These are phyloP conservation scores for Luperina testacea DNA, from an alignment of 2,888 invertebrate species.

Conservation along the genomic window DNA sequence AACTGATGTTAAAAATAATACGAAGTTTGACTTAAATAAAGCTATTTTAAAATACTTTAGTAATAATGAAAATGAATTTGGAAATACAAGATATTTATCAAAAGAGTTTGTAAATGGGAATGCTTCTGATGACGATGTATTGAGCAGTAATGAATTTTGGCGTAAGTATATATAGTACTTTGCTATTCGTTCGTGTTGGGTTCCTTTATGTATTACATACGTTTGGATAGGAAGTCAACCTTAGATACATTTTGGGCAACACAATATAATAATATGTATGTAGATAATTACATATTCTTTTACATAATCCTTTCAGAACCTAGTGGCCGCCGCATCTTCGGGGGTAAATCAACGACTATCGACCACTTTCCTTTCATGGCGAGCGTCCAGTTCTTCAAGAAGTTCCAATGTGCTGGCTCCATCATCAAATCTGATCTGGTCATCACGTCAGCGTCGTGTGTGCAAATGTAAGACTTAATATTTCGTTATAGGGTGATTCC, in stretches of 20 bases:
- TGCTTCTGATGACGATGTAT: constrained; percentile 44
- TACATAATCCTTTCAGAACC: constrained; percentile 64
- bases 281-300: not conserved
- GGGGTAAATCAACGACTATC: constrained; percentile 73
- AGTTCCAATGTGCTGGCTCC: constrained; percentile 81
- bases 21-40: constrained; percentile 62
- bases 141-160: constrained; percentile 76
- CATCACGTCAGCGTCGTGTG: constrained; percentile 82
- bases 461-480: constrained; percentile 77
- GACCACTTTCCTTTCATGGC: constrained; percentile 82
- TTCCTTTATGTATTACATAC: not conserved
- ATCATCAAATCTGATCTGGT: constrained; percentile 81
- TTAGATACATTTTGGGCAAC: not conserved
- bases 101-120: constrained; percentile 7
- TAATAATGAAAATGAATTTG: constrained; percentile 41
- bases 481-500: not conserved
- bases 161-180: constrained; percentile 67
- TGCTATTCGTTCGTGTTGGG: not conserved
- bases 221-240: not conserved
- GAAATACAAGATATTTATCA: constrained; percentile 13
- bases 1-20: constrained; percentile 62
- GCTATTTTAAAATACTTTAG: constrained; percentile 63
- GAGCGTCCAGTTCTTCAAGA: constrained; percentile 78
- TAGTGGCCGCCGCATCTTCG: constrained; percentile 77
- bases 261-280: not conserved